Evolutionary conservation across 2,888 invertebrate genomes (phyloP).

Genomic region (Julus scanicus): DNA sequence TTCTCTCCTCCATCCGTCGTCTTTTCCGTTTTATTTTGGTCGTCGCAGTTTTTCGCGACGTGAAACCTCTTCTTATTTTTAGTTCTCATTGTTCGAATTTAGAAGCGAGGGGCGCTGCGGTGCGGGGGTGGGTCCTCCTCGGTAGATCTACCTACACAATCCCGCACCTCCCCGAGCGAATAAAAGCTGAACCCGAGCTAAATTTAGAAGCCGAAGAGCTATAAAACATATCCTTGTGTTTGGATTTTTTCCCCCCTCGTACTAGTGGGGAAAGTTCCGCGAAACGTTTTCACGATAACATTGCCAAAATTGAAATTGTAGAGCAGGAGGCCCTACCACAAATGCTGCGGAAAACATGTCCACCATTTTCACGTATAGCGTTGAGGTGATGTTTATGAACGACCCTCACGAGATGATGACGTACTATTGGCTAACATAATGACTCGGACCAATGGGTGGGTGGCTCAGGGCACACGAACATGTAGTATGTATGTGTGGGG

Average conservation of each 20-base stretch:
- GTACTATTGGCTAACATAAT: no score
- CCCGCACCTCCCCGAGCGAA: not conserved
- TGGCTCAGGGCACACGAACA: no score
- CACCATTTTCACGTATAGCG: no score
- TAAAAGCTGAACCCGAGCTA: constrained; percentile 22
- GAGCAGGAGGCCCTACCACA: no score
- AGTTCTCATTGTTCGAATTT: constrained; percentile 5
- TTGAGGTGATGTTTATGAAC: no score
- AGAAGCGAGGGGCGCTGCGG: not conserved
- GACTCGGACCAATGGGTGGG: no score
- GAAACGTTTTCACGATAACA: not conserved
- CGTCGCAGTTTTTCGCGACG: constrained; percentile 20
- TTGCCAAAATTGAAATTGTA: no score
- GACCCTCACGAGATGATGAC: no score
- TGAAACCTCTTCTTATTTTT: not conserved
- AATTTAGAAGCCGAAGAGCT: not conserved
- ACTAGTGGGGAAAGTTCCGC: not conserved
- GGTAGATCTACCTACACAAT: not conserved
- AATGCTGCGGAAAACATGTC: no score
- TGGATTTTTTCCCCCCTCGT: not conserved
- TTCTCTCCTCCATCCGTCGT: not conserved
- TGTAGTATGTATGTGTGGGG: no score
- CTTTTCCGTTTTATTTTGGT: not conserved
- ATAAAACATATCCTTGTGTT: constrained; percentile 17
- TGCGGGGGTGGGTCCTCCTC: constrained; percentile 22